Evolutionary conservation across 2,797 vertebrate genomes (phyloP).

Genomic region (Tolypeutes matacus): DNA sequence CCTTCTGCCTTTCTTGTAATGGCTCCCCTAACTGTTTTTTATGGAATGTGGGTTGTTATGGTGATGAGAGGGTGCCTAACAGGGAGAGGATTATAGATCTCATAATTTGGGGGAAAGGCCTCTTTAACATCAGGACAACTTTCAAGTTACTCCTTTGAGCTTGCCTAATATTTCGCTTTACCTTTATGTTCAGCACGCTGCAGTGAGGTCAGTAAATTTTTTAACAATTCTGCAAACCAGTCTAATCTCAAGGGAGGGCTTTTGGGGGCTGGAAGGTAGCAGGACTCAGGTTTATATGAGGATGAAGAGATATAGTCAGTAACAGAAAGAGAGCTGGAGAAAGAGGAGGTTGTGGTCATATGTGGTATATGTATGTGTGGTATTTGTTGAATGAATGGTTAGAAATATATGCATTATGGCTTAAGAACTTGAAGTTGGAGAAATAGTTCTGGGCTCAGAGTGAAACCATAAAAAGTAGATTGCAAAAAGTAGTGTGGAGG

Average conservation of each 20-base stretch:
- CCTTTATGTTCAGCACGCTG: constrained; percentile 4
- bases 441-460: neutral
- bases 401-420: constrained; percentile 18
- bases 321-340: neutral
- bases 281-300: neutral
- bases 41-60: constrained; percentile 50
- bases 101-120: constrained; percentile 23
- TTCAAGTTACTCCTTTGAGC: constrained; percentile 60
- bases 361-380: neutral
- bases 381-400: neutral
- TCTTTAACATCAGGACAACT: neutral
- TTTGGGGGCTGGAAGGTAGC: neutral
- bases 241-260: neutral
- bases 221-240: neutral
- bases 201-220: constrained; percentile 49
- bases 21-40: neutral
- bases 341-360: neutral
- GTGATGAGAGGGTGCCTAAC: constrained; percentile 35
- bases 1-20: constrained; percentile 39
- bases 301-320: neutral
- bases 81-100: constrained; percentile 42
- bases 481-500: neutral
- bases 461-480: neutral
- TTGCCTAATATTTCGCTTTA: constrained; percentile 48
- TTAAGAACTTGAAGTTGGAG: constrained; percentile 44